A percentile compares a stretch with the other conserved stretches of the same genome.
These are phyloP conservation scores for Malthinus seriepunctatus DNA, from an alignment of 2,888 invertebrate species.

Conservation along the genomic window DNA sequence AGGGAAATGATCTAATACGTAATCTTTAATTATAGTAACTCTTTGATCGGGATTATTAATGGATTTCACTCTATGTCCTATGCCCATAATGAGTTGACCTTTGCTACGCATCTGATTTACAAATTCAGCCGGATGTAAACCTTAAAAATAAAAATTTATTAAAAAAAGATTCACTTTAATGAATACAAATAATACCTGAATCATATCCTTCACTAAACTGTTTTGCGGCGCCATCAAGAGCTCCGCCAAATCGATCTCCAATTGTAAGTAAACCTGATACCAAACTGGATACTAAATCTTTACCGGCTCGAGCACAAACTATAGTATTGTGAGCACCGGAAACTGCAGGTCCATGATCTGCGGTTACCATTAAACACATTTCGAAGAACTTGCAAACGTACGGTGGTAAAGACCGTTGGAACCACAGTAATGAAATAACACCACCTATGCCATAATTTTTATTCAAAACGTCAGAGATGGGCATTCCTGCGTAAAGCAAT, in stretches of 20 bases:
- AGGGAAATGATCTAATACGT: conserved; percentile 92
- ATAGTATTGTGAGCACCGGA: conserved; percentile 99
- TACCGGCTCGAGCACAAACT: conserved; percentile 95
- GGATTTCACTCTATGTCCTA: conserved; percentile 88
- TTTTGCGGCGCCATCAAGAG: conserved; percentile 95
- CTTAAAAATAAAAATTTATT: conserved; percentile 53
- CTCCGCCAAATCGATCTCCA: conserved; percentile 98
- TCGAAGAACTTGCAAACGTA: conserved; percentile 98
- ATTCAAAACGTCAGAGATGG: conserved; percentile 85
- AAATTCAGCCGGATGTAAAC: conserved; percentile 96
- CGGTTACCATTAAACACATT: conserved; percentile 98
- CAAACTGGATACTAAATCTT: conserved; percentile 94
- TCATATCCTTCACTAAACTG: conserved; percentile 98
- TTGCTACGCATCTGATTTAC: conserved; percentile 97
- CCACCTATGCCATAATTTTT: conserved; percentile 97
- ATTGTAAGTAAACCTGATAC: conserved; percentile 95
- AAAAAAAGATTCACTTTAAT: not conserved
- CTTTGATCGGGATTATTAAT: conserved; percentile 99
- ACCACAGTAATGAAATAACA: conserved; percentile 96
- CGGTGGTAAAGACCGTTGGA: conserved; percentile 93
- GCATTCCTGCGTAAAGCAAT: conserved; percentile 85
- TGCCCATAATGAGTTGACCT: conserved; percentile 98
- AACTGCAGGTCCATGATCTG: conserved; percentile 98
- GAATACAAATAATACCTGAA: conserved; percentile 60
- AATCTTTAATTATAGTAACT: conserved; percentile 95